Percentiles rank a stretch among this genome's conserved stretches.
These are phyloP conservation scores for Pristiophorus japonicus DNA, from an alignment of 2,113 vertebrate species.

Conservation along the genomic window DNA sequence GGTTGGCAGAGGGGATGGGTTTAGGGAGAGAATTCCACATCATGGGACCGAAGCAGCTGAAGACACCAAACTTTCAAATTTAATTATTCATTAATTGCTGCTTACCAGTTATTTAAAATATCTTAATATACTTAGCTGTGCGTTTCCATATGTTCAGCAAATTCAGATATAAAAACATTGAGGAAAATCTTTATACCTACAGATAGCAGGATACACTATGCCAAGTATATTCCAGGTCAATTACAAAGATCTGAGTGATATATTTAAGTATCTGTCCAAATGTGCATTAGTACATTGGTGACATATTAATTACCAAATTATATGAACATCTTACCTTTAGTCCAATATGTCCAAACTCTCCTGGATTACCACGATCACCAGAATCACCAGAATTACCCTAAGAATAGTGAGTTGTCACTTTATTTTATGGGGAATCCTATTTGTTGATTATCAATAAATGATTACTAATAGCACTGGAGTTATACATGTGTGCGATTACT, in stretches of 20 bases:
- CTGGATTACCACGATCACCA: constrained; percentile 59
- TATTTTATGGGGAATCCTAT: background rate
- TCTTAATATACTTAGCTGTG: background rate
- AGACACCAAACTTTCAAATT: background rate
- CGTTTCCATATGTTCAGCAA: background rate
- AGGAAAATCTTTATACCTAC: background rate
- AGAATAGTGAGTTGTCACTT: constrained; percentile 37
- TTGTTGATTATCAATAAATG: background rate
- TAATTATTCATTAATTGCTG: background rate
- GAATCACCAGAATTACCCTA: constrained; percentile 67
- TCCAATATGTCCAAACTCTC: constrained; percentile 64
- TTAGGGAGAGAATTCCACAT: background rate
- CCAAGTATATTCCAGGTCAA: background rate
- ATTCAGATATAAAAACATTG: background rate
- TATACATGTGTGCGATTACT: background rate
- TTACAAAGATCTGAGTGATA: background rate
- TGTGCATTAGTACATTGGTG: background rate
- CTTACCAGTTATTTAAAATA: background rate
- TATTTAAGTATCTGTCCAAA: too few relatives aligned
- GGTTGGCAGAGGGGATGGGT: background rate
- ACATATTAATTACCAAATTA: background rate
- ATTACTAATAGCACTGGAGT: background rate
- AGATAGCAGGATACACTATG: too few relatives aligned
- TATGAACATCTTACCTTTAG: constrained; percentile 55
- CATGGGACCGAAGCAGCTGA: background rate